Percentiles rank a stretch among this genome's conserved stretches.
These are phyloP conservation scores for Sebastolobus altivelis DNA, from an alignment of 2,797 vertebrate species.

Conservation along the genomic window DNA sequence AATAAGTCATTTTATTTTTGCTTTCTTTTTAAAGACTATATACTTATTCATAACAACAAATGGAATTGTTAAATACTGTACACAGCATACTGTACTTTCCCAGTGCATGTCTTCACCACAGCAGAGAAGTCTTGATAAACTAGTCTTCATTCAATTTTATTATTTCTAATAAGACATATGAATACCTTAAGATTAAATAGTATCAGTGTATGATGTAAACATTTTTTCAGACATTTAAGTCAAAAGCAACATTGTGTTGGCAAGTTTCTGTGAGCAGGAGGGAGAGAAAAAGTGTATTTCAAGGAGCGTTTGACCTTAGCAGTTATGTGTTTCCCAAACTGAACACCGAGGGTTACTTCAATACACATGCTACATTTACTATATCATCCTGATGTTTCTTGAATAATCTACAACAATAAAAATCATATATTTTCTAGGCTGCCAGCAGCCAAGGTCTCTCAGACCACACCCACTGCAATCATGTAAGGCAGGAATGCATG, in stretches of 20 bases:
- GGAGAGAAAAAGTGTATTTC: constrained; percentile 71
- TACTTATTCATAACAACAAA: constrained; percentile 90
- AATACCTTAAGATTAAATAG: constrained; percentile 93
- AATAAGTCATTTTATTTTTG: constrained; percentile 96
- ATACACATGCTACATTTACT: constrained; percentile 84
- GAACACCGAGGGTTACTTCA: constrained; percentile 77
- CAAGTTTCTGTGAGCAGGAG: constrained; percentile 67
- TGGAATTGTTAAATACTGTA: constrained; percentile 97
- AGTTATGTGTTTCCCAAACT: constrained; percentile 69
- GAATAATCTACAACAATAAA: constrained; percentile 82
- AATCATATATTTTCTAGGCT: constrained; percentile 81
- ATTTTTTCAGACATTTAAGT: constrained; percentile 84
- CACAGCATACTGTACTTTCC: constrained; percentile 91
- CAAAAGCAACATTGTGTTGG: constrained; percentile 76
- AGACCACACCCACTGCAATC: constrained; percentile 88
- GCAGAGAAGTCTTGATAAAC: constrained; percentile 85
- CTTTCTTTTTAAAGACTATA: constrained; percentile 87
- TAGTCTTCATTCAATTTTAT: constrained; percentile 94
- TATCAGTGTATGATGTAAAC: constrained; percentile 94
- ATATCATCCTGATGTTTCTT: constrained; percentile 74
- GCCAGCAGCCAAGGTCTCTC: constrained; percentile 87
- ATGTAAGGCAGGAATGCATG: constrained; percentile 86
- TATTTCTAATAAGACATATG: constrained; percentile 87
- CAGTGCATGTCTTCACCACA: constrained; percentile 95
- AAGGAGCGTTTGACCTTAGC: constrained; percentile 82